phyloP scores from a whole-genome alignment of 2,113 vertebrate genomes.

The Etia nguti region DNA sequence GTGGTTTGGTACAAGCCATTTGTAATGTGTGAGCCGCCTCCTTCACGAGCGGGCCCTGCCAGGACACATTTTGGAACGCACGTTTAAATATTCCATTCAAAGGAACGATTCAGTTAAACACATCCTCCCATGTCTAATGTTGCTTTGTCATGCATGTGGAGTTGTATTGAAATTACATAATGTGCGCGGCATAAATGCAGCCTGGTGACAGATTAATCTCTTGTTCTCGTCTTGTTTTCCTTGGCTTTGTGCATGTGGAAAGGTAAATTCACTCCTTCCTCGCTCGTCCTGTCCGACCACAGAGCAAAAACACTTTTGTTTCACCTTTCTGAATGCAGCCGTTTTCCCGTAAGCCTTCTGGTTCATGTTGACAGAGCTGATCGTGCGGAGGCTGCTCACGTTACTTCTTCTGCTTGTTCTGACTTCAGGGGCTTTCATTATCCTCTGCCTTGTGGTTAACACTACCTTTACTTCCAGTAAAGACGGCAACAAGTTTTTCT shows the following conservation, averaged over 20 bases:
- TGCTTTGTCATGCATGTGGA: not conserved
- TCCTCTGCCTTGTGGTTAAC: constrained; percentile 6
- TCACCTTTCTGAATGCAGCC: constrained; percentile 16
- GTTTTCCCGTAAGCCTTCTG: constrained; percentile 19
- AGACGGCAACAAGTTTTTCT: not conserved
- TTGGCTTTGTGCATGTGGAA: not conserved
- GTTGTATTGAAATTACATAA: not conserved
- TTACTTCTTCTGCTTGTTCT: constrained; percentile 15
- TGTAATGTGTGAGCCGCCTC: not conserved
- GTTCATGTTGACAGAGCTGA: constrained; percentile 12
- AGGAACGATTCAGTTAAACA: not conserved
- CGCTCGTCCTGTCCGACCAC: not conserved
- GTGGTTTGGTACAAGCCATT: not conserved
- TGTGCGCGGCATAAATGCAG: not conserved
- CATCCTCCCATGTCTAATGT: not conserved
- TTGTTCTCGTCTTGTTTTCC: constrained; percentile 26
- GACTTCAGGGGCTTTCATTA: constrained; percentile 20
- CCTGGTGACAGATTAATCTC: constrained; percentile 31
- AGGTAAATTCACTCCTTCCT: not conserved
- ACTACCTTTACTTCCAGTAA: constrained; percentile 7
- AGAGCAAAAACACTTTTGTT: constrained; percentile 10
- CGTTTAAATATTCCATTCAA: not conserved
- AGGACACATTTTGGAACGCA: not conserved
- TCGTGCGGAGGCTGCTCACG: constrained; percentile 1
- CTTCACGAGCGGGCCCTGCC: not conserved